Evolutionary conservation across 2,888 invertebrate species (phyloP), one percentile per base, ranked within the genome.

Genomic region (Andrena praecox): DNA sequence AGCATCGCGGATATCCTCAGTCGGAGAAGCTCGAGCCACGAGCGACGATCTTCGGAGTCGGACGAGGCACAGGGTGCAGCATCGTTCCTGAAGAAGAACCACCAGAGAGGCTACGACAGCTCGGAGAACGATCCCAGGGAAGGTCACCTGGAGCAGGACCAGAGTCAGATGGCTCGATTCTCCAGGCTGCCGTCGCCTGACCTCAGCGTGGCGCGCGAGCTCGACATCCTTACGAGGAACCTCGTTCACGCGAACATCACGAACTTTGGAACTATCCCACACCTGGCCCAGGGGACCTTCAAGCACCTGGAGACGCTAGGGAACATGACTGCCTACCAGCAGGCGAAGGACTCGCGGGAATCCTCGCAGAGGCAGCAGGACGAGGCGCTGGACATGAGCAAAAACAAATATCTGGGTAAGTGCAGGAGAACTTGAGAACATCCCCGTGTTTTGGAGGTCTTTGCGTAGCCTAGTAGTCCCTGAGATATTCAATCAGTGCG

Each of bases 301-400:
- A 91, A 93, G 48, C 91, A 91, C 72, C 84, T 92, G 8, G 91
- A 91, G 33, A 88, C 85, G 0, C 80, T 93, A 2, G 90, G 88
- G 7, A 89, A 73, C 63, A 80, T 90, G 56, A 77, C 89, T 8
- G 84, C 85, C 52, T 91, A 91, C 84, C 90, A 89, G 42, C 85
- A 88, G n/a, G 85, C n/a, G 20, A 91, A 90, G 66, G 91, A 92
- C 24, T 85, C 91, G 31, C 85, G 89, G 59, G 91, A 91, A 20
- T 71, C 90, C 4, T 87, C 84, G 3, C 93, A 92, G 50, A 90
- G 92, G 29, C 93, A 93, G 67, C 94, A 94, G 77, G 94, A 93
- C 82, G 93, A 94, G 77, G 94, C 94, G 8, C 79, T 94, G 81
- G 94, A 94, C 68, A 94, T 94, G 94, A 94, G 94, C 90, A 94